Evolutionary conservation across 2,888 invertebrate genomes (phyloP).

Genomic region (Lysandra bellargus): DNA sequence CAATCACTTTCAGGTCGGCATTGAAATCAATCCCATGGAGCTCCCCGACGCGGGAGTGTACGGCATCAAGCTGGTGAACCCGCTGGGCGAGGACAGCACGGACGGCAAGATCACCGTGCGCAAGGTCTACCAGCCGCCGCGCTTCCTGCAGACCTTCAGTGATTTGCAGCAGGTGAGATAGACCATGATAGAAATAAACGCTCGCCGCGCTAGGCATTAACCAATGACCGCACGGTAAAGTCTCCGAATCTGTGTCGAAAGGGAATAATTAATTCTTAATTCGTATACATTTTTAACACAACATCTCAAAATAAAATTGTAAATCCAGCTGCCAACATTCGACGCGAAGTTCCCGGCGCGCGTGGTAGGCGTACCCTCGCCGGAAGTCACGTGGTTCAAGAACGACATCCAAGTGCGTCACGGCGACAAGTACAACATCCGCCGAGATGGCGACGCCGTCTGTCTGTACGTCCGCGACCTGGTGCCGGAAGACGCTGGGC

Average conservation of each 20-base stretch:
- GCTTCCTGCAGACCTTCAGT: slow-evolving; percentile 85
- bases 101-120: slow-evolving; percentile 86
- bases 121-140: slow-evolving; percentile 89
- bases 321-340: slow-evolving; percentile 83
- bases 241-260: no score
- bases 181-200: no score
- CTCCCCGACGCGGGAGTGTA: slow-evolving; percentile 89
- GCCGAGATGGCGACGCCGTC: slow-evolving; percentile 88
- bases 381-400: slow-evolving; percentile 93
- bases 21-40: slow-evolving; percentile 86
- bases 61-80: slow-evolving; percentile 87
- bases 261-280: no score
- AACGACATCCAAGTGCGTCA: slow-evolving; percentile 87
- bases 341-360: slow-evolving; percentile 92
- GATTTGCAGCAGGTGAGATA: slow-evolving; percentile 72
- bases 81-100: slow-evolving; percentile 86
- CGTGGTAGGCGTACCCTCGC: slow-evolving; percentile 89
- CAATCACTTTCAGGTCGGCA: slow-evolving; percentile 77
- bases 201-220: no score
- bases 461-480: slow-evolving; percentile 88
- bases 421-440: slow-evolving; percentile 86
- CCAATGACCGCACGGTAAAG: no score
- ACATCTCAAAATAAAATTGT: background rate
- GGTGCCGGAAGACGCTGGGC: slow-evolving; percentile 84
- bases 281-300: no score